These are phyloP conservation scores for Sebastes iracundus DNA, from an alignment of 2,797 vertebrate species.

Conservation along the genomic window DNA sequence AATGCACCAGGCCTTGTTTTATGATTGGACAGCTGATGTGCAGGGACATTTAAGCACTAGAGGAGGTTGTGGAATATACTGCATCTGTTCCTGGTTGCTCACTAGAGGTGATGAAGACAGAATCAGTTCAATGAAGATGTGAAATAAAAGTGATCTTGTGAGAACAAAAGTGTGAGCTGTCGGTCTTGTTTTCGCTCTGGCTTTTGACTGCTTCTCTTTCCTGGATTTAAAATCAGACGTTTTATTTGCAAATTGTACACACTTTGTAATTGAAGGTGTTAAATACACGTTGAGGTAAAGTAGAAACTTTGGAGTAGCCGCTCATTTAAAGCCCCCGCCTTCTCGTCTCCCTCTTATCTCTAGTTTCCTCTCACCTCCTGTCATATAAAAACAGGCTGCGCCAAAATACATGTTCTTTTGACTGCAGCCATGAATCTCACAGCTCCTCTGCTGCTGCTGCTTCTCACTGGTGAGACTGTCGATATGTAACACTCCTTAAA, in stretches of 20 bases:
- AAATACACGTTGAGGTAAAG: neutral
- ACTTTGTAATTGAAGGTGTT: neutral
- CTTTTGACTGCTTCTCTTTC: neutral
- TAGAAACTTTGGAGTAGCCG: neutral
- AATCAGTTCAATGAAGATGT: neutral
- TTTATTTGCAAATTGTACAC: neutral
- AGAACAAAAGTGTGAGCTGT: neutral
- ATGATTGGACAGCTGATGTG: too few species aligned
- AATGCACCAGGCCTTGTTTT: too few species aligned
- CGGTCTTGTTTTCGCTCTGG: neutral
- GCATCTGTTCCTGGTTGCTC: too few species aligned
- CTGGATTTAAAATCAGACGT: neutral
- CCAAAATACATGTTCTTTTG: neutral
- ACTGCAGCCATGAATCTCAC: conserved; percentile 50
- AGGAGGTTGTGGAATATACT: too few species aligned
- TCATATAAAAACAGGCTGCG: conserved; percentile 42
- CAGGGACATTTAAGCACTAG: too few species aligned
- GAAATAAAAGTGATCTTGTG: neutral
- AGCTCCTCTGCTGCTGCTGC: conserved; percentile 52
- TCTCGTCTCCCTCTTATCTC: conserved; percentile 21
- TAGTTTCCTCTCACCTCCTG: neutral
- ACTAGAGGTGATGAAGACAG: neutral
- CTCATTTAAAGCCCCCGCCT: neutral
- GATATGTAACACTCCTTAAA: neutral
- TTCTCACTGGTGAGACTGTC: conserved; percentile 62